Percentiles rank a stretch among this genome's conserved stretches.
Conservation (phyloP, 2,113 vertebrate genomes). For the Panthera tigris region DNA sequence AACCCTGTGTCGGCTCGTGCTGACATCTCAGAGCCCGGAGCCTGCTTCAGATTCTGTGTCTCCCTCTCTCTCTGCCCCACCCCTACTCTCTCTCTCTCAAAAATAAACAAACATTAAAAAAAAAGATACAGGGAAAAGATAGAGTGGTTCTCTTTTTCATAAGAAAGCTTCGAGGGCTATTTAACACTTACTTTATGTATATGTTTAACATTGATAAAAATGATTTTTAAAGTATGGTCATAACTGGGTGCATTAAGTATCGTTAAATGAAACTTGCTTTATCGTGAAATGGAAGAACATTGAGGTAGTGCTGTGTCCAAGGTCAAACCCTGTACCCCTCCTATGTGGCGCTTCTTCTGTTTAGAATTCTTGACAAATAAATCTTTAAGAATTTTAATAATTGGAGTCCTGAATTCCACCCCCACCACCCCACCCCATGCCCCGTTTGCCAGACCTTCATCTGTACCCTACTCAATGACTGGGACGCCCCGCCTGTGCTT, state of each 20-base stretch:
- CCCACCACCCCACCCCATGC: neutral
- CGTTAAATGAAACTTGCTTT: neutral
- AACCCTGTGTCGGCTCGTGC: too few relatives aligned
- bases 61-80: too few relatives aligned
- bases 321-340: neutral
- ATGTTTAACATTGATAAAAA: neutral
- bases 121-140: neutral
- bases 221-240: neutral
- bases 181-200: neutral
- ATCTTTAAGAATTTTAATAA: neutral
- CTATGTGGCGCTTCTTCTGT: neutral
- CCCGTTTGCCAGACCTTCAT: neutral
- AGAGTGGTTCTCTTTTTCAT: neutral
- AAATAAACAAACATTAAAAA: too few relatives aligned
- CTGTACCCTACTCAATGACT: neutral
- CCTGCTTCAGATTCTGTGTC: too few relatives aligned
- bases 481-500: neutral
- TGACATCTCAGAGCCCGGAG: too few relatives aligned
- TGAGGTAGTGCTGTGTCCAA: neutral
- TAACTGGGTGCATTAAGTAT: rapidly evolving
- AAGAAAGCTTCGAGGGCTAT: neutral
- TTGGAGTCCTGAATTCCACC: neutral
- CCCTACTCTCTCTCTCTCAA: too few relatives aligned
- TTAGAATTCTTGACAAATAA: neutral
- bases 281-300: too few relatives aligned